Evolutionary conservation across 1,140 invertebrate species (phyloP).

Genomic region (Ridgeia piscesae): DNA sequence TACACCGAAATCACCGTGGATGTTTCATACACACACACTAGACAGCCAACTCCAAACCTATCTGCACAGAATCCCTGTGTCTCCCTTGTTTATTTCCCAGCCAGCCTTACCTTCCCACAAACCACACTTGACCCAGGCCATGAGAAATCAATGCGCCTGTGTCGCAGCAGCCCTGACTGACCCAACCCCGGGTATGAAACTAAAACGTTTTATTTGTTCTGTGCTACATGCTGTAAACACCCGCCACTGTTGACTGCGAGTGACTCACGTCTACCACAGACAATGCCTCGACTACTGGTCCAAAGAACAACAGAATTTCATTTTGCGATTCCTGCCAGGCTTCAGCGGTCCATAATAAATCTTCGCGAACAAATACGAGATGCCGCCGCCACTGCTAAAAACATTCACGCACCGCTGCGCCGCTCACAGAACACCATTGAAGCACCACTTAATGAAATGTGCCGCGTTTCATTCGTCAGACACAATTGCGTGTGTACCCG

Average conservation of each 20-base stretch:
- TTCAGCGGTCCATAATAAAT: background rate
- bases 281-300: background rate
- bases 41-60: background rate
- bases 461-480: background rate
- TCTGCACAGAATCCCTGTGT: background rate
- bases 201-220: background rate
- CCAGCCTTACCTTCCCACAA: background rate
- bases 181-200: background rate
- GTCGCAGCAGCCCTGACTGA: background rate
- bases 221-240: background rate
- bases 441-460: constrained; percentile 1
- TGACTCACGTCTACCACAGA: background rate
- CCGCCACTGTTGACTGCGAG: background rate
- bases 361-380: background rate
- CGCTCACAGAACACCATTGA: background rate
- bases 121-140: background rate
- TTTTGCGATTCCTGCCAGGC: background rate
- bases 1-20: background rate
- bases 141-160: background rate
- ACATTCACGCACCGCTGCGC: background rate
- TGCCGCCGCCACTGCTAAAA: background rate
- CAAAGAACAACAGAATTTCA: constrained; percentile 1
- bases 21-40: background rate
- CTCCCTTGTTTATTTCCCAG: background rate
- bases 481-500: no score